A percentile compares a stretch with the other conserved stretches of the same genome.
phyloP scores from a whole-genome alignment of 1,140 invertebrate species.

The Parasteatoda tepidariorum region DNA sequence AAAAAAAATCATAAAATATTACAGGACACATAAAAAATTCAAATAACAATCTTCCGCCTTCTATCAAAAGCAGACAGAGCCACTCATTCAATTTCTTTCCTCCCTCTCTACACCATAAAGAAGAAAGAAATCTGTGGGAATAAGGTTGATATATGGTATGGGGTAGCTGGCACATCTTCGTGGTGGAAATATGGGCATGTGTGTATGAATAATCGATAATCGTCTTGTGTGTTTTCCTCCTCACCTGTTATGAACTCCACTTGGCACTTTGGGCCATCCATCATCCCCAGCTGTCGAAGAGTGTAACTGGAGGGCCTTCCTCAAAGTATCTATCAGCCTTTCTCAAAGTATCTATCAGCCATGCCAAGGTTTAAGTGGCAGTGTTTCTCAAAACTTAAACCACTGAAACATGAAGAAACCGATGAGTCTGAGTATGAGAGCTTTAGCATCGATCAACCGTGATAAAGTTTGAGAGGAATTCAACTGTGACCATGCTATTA shows the following conservation, averaged over 20 bases:
- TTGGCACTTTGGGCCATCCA: slow-evolving; percentile 11
- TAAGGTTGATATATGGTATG: background rate
- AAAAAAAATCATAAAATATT: no score
- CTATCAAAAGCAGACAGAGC: no score
- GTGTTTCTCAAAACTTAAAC: background rate
- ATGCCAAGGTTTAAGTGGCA: background rate
- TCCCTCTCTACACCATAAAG: no score
- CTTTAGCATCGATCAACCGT: background rate
- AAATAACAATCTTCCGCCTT: no score
- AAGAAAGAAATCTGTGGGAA: background rate
- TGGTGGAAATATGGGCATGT: background rate
- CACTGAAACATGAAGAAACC: background rate
- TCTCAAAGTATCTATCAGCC: slow-evolving; percentile 16
- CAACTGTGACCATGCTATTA: no score
- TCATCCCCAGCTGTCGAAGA: background rate
- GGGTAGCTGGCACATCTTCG: background rate
- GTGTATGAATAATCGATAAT: background rate
- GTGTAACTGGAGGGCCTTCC: background rate
- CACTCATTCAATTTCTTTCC: no score
- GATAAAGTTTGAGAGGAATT: no score
- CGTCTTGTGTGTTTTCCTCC: slow-evolving; percentile 5
- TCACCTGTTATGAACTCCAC: slow-evolving; percentile 14
- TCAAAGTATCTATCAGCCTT: slow-evolving; percentile 10
- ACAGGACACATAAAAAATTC: no score
- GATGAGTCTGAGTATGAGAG: background rate